A percentile compares a stretch with the other conserved stretches of the same genome.
Evolutionary conservation across 2,888 invertebrate genomes (phyloP).

Genomic region (Microchrysa polita): DNA sequence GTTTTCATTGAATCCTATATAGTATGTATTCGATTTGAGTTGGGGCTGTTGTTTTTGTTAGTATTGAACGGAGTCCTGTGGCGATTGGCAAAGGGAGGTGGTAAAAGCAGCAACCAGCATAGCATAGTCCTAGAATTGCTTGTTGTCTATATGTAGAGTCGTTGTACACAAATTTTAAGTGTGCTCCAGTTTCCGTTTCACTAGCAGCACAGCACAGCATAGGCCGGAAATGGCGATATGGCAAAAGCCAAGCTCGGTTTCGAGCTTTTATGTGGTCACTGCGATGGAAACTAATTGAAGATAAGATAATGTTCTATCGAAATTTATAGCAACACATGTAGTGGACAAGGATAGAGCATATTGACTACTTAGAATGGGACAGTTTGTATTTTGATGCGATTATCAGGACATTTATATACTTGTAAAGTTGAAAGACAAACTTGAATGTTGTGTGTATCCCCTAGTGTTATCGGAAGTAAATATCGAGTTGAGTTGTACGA

Average conservation of each 20-base stretch:
- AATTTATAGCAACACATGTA: slow-evolving; percentile 40
- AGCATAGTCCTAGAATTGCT: slow-evolving; percentile 3
- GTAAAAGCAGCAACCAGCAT: background rate
- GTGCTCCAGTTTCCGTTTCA: slow-evolving; percentile 27
- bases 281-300: slow-evolving; percentile 39
- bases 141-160: background rate
- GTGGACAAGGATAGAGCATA: slow-evolving; percentile 27
- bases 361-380: slow-evolving; percentile 12
- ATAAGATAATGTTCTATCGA: slow-evolving; percentile 35
- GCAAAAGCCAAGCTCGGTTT: slow-evolving; percentile 9
- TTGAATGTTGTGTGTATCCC: background rate
- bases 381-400: slow-evolving; percentile 19
- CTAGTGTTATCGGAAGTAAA: background rate
- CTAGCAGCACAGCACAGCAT: too few species aligned
- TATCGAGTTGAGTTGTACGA: background rate
- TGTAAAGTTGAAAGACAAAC: slow-evolving; percentile 15
- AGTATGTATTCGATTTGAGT: background rate
- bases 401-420: slow-evolving; percentile 16
- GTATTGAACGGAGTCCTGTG: background rate
- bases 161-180: slow-evolving; percentile 17
- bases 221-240: background rate
- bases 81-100: background rate
- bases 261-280: slow-evolving; percentile 28
- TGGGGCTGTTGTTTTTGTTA: background rate
- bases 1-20: slow-evolving; percentile 33